Evolutionary conservation across 2,888 invertebrate species (phyloP).

Genomic region (Cataglyphis livida): DNA sequence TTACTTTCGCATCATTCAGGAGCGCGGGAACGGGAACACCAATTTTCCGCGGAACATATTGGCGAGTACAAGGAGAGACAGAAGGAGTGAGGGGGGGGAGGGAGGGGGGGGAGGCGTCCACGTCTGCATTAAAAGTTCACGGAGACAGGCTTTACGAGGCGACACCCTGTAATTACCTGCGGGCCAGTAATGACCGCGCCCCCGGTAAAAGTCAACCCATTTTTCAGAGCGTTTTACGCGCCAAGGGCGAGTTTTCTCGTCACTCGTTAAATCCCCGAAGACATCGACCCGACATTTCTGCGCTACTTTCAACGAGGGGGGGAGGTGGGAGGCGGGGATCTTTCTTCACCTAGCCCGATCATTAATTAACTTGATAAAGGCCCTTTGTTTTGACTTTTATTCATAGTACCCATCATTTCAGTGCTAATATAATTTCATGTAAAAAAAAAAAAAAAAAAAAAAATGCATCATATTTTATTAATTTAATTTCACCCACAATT

Average conservation of each 20-base stretch:
- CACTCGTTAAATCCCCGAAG: slow-evolving; percentile 27
- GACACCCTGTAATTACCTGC: slow-evolving; percentile 55
- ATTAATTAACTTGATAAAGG: slow-evolving; percentile 36
- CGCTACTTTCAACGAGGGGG: background rate
- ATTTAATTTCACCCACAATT: background rate
- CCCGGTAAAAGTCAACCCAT: slow-evolving; percentile 49
- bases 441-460: background rate
- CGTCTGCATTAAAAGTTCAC: slow-evolving; percentile 57
- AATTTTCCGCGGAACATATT: slow-evolving; percentile 55
- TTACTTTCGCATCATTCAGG: slow-evolving; percentile 41
- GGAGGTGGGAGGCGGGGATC: background rate
- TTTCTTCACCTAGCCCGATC: background rate
- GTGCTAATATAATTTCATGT: background rate
- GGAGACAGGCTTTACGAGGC: slow-evolving; percentile 52
- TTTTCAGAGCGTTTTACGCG: slow-evolving; percentile 44
- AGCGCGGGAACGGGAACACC: slow-evolving; percentile 14
- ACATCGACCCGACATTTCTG: slow-evolving; percentile 35
- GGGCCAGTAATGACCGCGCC: slow-evolving; percentile 35
- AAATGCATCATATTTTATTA: background rate
- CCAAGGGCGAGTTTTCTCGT: slow-evolving; percentile 29
- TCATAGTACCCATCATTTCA: background rate
- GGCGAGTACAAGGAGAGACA: slow-evolving; percentile 42
- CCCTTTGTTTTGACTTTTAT: slow-evolving; percentile 31
- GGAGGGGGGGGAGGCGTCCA: background rate
- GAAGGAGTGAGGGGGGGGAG: background rate